Percentiles rank a stretch among this genome's conserved stretches.
phyloP scores from a whole-genome alignment of 2,797 vertebrate genomes.

The Acestrorhynchus altus region DNA sequence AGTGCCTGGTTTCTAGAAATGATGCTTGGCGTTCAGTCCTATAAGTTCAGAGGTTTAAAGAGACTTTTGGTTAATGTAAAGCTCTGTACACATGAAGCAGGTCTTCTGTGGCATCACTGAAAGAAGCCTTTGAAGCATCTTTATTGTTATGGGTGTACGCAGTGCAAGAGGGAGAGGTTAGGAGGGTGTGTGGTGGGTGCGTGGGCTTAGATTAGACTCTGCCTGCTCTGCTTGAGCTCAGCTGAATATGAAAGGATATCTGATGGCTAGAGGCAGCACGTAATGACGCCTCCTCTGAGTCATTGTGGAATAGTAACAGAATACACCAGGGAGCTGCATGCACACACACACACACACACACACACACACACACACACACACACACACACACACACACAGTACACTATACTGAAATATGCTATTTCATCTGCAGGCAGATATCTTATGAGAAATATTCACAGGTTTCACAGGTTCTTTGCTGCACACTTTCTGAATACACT shows the following conservation, averaged over 20 bases:
- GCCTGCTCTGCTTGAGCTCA: neutral
- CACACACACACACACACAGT: neutral
- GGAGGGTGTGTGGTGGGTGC: too few relatives aligned
- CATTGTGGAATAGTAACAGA: constrained; percentile 19
- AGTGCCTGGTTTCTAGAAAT: too few relatives aligned
- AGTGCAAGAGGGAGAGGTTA: neutral
- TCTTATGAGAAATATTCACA: neutral
- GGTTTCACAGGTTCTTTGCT: neutral
- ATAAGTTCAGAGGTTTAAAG: too few relatives aligned
- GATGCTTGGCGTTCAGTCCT: too few relatives aligned
- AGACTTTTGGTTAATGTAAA: too few relatives aligned
- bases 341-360: constrained; percentile 20
- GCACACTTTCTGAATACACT: neutral
- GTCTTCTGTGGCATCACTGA: too few relatives aligned
- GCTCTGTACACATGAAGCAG: too few relatives aligned
- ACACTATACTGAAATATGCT: too few relatives aligned
- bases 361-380: constrained; percentile 35
- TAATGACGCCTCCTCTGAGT: constrained; percentile 12
- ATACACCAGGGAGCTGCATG: constrained; percentile 35
- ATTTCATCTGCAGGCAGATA: neutral
- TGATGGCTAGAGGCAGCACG: constrained; percentile 18
- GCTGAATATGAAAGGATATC: constrained; percentile 31
- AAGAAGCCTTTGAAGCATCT: too few relatives aligned
- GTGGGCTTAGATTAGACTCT: constrained; percentile 1
- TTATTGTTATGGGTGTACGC: neutral